These are phyloP conservation scores for Microcebus murinus DNA, from an alignment of 2,113 vertebrate genomes.

Conservation along the genomic window DNA sequence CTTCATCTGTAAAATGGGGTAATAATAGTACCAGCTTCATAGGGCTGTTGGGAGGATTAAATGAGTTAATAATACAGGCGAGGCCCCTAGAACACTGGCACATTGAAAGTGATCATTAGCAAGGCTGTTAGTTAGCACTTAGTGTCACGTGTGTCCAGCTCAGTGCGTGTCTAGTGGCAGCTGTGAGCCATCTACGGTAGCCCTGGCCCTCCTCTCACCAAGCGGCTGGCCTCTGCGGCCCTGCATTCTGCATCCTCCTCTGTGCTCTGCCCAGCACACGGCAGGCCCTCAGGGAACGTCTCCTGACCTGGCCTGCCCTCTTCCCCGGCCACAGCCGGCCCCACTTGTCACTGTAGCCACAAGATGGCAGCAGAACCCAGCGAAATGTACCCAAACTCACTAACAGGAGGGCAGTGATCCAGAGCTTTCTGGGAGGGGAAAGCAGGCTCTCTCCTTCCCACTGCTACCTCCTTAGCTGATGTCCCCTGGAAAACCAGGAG, in stretches of 20 bases:
- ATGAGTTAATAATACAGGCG: background rate
- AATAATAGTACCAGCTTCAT: background rate
- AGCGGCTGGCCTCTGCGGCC: fast-evolving
- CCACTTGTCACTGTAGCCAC: background rate
- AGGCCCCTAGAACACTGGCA: background rate
- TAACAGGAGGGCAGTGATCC: no score
- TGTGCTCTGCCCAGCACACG: fast-evolving
- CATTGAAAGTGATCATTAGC: no score
- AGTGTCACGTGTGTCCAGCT: background rate
- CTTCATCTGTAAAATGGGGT: background rate
- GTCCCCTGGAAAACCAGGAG: background rate
- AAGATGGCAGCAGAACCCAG: conserved; percentile 71
- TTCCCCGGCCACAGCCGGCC: background rate
- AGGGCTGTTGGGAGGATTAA: background rate
- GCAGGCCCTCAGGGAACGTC: background rate
- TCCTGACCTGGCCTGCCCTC: no score
- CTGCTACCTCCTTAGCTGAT: fast-evolving
- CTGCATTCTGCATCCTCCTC: no score
- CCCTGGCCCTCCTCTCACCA: background rate
- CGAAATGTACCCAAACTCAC: background rate
- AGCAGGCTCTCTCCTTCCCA: fast-evolving
- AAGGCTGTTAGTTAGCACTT: background rate
- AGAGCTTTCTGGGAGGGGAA: background rate
- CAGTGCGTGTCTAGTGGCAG: background rate
- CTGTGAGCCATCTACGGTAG: fast-evolving